These are phyloP conservation scores for Hipposideros larvatus DNA, from an alignment of 2,797 vertebrate species.

Conservation along the genomic window DNA sequence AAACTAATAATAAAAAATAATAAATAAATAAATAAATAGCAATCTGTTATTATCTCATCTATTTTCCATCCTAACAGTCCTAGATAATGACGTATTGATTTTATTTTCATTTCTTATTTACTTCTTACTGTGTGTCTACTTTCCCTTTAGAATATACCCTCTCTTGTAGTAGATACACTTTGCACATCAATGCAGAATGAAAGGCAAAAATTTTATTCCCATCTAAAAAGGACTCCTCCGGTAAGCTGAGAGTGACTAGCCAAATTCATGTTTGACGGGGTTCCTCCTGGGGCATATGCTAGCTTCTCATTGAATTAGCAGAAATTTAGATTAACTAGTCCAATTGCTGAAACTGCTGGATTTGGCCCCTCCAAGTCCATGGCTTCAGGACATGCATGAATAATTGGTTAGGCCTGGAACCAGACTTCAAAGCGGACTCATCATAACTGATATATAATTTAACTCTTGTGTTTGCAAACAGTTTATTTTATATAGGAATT, in stretches of 20 bases:
- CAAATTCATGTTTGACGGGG: background rate
- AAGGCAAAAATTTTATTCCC: background rate
- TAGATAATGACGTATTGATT: background rate
- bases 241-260: background rate
- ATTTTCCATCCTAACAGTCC: background rate
- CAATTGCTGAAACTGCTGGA: background rate
- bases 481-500: conserved; percentile 24
- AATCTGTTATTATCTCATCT: background rate
- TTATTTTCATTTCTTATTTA: background rate
- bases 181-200: background rate
- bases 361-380: background rate
- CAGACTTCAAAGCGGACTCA: background rate
- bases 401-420: background rate
- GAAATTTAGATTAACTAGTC: conserved; percentile 27
- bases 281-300: background rate
- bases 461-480: background rate
- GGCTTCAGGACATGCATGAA: background rate
- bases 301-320: background rate
- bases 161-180: background rate
- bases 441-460: background rate
- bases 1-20: too few relatives aligned
- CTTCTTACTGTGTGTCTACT: background rate
- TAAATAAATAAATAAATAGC: background rate
- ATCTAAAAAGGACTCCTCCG: background rate
- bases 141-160: background rate